A percentile compares a stretch with the other conserved stretches of the same genome.
Evolutionary conservation across 2,113 vertebrate genomes (phyloP).

Genomic region (Ranitomeya variabilis): DNA sequence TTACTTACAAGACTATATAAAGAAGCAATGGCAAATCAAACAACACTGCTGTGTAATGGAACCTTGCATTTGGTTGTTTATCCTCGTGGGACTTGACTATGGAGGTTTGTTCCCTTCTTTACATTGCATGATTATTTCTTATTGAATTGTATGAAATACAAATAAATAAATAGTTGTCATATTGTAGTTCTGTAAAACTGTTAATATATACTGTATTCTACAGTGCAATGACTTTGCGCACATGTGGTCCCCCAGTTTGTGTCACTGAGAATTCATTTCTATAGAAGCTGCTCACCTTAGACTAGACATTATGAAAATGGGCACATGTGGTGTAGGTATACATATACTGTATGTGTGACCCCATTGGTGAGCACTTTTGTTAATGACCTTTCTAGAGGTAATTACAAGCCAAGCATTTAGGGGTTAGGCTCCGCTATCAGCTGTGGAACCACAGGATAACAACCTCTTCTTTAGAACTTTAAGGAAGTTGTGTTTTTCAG

Average conservation of each 20-base stretch:
- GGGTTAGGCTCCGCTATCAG: background rate
- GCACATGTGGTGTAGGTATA: background rate
- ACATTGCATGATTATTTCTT: too few relatives aligned
- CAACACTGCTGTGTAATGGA: background rate
- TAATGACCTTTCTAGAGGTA: background rate
- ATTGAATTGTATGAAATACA: too few relatives aligned
- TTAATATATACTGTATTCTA: background rate
- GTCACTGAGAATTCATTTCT: background rate
- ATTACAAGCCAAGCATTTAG: background rate
- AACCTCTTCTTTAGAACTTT: conserved; percentile 25
- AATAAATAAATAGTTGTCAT: background rate
- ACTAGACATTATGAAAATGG: background rate
- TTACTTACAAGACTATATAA: background rate
- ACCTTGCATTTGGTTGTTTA: too few relatives aligned
- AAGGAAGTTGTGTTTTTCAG: conserved; percentile 44
- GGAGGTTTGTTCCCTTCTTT: too few relatives aligned
- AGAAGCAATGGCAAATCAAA: background rate
- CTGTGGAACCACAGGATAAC: conserved; percentile 1
- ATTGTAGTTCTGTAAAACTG: background rate
- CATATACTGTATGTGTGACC: background rate
- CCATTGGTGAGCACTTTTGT: background rate
- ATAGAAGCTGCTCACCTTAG: background rate
- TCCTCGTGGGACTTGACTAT: too few relatives aligned
- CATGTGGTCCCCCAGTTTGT: too few relatives aligned
- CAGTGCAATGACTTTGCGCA: too few relatives aligned